These are phyloP conservation scores for Trichonephila clavata DNA, from an alignment of 1,140 invertebrate genomes.

Conservation along the genomic window DNA sequence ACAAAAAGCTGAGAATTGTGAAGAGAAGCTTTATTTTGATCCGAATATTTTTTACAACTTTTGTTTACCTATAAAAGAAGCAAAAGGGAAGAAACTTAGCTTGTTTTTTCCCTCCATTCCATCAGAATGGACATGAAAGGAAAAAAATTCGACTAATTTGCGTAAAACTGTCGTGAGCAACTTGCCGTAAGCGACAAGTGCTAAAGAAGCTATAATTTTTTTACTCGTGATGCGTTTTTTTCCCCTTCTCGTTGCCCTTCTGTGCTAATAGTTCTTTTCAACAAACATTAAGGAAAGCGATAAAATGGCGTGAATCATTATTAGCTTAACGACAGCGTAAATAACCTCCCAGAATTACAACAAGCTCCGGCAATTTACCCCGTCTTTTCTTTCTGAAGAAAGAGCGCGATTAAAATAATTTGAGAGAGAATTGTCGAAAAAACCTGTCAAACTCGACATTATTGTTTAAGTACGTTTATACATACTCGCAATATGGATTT, in stretches of 20 bases:
- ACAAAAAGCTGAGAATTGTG: background rate
- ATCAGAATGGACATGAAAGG: background rate
- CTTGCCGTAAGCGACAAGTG: constrained; percentile 69
- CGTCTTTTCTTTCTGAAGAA: constrained; percentile 34
- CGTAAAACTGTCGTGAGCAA: constrained; percentile 65
- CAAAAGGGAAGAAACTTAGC: background rate
- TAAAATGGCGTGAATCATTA: constrained; percentile 69
- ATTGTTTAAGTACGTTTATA: constrained; percentile 40
- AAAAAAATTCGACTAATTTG: constrained; percentile 65
- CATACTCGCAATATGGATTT: background rate
- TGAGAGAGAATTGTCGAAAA: constrained; percentile 10
- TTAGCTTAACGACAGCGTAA: constrained; percentile 64
- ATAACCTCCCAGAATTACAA: constrained; percentile 68
- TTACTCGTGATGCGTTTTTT: background rate
- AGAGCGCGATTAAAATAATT: constrained; percentile 56
- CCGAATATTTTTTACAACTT: constrained; percentile 22
- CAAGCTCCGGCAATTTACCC: constrained; percentile 54
- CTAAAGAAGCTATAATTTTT: constrained; percentile 51
- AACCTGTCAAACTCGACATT: constrained; percentile 50
- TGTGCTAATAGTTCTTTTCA: constrained; percentile 68
- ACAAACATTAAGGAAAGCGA: constrained; percentile 65
- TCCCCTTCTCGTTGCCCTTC: background rate
- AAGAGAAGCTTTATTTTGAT: constrained; percentile 43
- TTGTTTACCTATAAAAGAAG: constrained; percentile 51
- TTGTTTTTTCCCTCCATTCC: background rate